Conservation (phyloP, 2,113 vertebrate species). For the Seriola rivoliana region DNA sequence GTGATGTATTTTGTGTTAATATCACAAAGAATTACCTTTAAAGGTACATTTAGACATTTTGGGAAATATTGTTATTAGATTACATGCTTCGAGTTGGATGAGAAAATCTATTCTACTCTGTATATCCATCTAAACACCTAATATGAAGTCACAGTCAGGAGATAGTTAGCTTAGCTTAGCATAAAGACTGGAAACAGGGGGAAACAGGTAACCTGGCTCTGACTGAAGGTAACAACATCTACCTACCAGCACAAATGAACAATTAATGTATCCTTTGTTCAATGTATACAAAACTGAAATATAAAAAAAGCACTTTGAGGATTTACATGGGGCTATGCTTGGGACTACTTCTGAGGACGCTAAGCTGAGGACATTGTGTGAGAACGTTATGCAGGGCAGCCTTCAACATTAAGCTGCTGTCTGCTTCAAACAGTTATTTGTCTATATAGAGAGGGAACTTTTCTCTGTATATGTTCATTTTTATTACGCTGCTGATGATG, state of each 20-base stretch:
- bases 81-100: slow-evolving; percentile 1
- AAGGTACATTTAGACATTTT: neutral
- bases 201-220: slow-evolving; percentile 1
- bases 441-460: neutral
- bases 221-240: neutral
- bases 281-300: neutral
- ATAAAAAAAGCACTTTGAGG: neutral
- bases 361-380: slow-evolving; percentile 8
- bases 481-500: slow-evolving; percentile 48
- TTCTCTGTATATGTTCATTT: slow-evolving; percentile 34
- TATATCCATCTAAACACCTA: neutral
- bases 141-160: neutral
- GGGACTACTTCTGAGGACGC: neutral
- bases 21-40: neutral
- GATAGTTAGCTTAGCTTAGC: neutral
- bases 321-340: neutral
- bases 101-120: slow-evolving; percentile 1
- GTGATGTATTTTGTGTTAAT: neutral
- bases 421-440: slow-evolving; percentile 1
- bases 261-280: neutral
- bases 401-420: neutral
- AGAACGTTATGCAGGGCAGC: neutral
- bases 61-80: slow-evolving; percentile 7
- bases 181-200: neutral
- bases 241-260: neutral